Conservation (phyloP, 2,113 vertebrate species). For the Percopsis transmontana region DNA sequence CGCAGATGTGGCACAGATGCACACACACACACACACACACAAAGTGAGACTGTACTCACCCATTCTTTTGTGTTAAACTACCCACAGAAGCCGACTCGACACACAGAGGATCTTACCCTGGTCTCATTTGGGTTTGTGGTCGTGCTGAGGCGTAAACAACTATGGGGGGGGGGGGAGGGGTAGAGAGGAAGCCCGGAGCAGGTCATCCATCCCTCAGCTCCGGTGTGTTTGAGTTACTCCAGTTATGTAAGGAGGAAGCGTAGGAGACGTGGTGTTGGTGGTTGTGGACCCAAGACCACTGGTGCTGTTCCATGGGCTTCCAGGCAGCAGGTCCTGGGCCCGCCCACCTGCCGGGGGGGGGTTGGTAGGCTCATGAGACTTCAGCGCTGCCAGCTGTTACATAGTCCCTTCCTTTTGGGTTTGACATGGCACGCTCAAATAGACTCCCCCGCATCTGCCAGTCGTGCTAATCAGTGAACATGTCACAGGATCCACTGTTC, state of each 20-base stretch:
- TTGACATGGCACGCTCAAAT: constrained; percentile 6
- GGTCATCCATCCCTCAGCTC: constrained; percentile 12
- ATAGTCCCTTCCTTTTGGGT: constrained; percentile 38
- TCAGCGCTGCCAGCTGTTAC: constrained; percentile 31
- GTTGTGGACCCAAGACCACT: not conserved
- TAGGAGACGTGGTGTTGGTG: constrained; percentile 12
- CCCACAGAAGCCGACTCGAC: constrained; percentile 28
- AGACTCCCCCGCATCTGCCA: constrained; percentile 16
- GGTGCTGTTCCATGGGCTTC: constrained; percentile 22
- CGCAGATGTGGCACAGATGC: constrained; percentile 75
- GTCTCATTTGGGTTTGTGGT: constrained; percentile 46
- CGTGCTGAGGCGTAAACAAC: constrained; percentile 28
- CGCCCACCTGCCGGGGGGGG: constrained; percentile 20
- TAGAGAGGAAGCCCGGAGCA: constrained; percentile 16
- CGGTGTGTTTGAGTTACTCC: constrained; percentile 7
- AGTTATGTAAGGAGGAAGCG: constrained; percentile 37
- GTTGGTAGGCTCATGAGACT: constrained; percentile 19
- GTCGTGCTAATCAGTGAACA: constrained; percentile 36
- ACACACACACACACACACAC: constrained; percentile 21
- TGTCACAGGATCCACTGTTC: constrained; percentile 10
- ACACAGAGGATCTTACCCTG: constrained; percentile 16
- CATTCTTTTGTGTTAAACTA: constrained; percentile 54
- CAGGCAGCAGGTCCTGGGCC: constrained; percentile 2
- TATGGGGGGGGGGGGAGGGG: constrained; percentile 11
- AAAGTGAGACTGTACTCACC: constrained; percentile 18